Base-by-base conservation (phyloP, 2,113 vertebrate species). In the Scomber colias region DNA sequence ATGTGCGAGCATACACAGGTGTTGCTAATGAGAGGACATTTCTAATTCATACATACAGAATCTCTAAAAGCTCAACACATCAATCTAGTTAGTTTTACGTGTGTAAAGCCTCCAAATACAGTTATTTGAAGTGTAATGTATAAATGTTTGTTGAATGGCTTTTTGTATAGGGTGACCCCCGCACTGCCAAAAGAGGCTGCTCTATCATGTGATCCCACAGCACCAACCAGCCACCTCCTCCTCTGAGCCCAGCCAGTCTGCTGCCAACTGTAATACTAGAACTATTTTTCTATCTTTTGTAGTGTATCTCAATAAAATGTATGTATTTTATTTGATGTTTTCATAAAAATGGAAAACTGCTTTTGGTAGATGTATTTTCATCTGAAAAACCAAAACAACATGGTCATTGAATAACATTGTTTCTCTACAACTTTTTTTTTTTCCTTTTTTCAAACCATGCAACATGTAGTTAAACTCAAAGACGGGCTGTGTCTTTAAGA, bases 121-220 rank as follows among this genome's bases (percentile, higher is more conserved):
- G 24, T 27, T 27, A 27, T 27, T 2, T 27, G 24, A 27, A 27
- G 24, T 2, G 24, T 27, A 27, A 27, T 27, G 24, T 0, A 15
- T 71, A 2, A 19, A 1, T 69, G 24, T 69, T 3, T 78, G 8
- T 69, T 46, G 31, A 11, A 9, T 92, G 60, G 45, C 1, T 13
- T 73, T 81, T 19, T 75, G 6, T 74, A 30, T 91, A 99, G 97
- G 96, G 61, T 62, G 82, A 79, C 48, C 84, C 89, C 78, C 84
- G 24, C 27, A 3, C 90, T 16, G 77, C 92, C 51, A 93, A 91
- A 21, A 94, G 89, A 87, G 90, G 74, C 89, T 98, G 97, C 84
- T 77, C 81, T 77, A 84, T 98, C 85, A 99, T 98, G 97, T 98
- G 84, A 97, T 88, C 71, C 44, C 62, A 30, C 81, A 44, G 62